Evolutionary conservation across 92 coral and sea anemone species (phyloP).

Genomic region (Parazoanthus swiftii): DNA sequence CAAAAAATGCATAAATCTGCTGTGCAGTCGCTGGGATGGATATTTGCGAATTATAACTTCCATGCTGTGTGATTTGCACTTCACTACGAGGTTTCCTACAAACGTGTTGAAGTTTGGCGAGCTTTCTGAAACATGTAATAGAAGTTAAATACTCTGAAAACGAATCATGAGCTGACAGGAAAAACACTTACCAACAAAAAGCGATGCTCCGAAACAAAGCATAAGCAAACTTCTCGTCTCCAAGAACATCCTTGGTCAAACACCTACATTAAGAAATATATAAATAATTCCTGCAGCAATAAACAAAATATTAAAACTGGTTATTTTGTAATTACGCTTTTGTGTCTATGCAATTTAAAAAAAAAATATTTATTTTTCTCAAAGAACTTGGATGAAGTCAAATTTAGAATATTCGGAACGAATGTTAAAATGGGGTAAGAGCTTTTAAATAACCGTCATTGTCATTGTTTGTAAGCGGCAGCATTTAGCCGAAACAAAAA

Average conservation of each 20-base stretch:
- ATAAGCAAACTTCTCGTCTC: not conserved
- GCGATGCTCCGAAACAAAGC: not conserved
- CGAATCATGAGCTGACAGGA: not conserved
- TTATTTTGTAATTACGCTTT: too few species aligned
- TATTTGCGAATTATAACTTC: not conserved
- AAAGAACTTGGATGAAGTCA: too few species aligned
- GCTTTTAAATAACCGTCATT: too few species aligned
- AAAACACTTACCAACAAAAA: not conserved
- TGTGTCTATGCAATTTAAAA: too few species aligned
- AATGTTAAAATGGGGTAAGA: too few species aligned
- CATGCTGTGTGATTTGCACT: not conserved
- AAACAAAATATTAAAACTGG: too few species aligned
- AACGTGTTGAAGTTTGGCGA: constrained; percentile 10
- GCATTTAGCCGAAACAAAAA: too few species aligned
- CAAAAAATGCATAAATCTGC: constrained; percentile 11
- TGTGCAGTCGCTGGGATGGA: not conserved
- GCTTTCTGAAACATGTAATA: not conserved
- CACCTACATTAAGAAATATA: not conserved
- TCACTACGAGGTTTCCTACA: not conserved
- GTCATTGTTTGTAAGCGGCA: too few species aligned
- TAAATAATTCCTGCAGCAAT: not conserved
- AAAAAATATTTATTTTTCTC: too few species aligned
- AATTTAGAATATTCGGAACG: too few species aligned
- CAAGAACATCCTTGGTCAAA: not conserved
- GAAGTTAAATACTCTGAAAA: not conserved